phyloP scores from a whole-genome alignment of 2,888 invertebrate species.

The Ischnura elegans region DNA sequence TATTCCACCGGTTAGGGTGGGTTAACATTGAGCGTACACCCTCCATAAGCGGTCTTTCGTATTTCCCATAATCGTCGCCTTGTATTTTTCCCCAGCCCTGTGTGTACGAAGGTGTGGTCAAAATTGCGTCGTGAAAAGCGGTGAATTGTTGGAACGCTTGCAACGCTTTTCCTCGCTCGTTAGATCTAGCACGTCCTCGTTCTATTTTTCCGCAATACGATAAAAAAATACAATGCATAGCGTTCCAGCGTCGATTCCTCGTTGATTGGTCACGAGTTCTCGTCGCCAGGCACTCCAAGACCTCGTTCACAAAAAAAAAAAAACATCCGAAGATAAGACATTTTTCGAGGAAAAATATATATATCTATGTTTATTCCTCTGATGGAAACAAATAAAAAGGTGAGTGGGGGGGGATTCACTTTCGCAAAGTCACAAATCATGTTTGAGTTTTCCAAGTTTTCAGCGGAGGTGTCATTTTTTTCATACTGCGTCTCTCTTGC shows the following conservation, averaged over 20 bases:
- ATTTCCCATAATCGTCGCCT: no score
- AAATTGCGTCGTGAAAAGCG: no score
- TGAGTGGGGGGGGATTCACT: neutral
- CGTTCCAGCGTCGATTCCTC: neutral
- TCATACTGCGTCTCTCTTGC: neutral
- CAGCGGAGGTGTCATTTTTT: neutral
- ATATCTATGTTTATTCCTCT: neutral
- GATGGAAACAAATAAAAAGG: neutral
- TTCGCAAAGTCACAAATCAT: neutral
- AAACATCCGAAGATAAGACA: neutral
- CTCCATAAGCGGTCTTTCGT: no score
- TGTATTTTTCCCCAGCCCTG: no score
- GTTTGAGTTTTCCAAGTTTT: neutral
- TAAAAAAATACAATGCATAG: no score
- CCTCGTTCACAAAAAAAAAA: neutral
- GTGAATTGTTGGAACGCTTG: no score
- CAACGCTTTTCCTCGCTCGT: no score
- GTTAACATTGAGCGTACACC: no score
- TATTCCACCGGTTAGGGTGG: no score
- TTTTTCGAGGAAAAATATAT: neutral
- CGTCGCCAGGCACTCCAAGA: neutral
- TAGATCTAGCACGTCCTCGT: no score
- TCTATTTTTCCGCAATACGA: no score
- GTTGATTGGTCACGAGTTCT: neutral
- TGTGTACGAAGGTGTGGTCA: no score